Evolutionary conservation across 1,140 invertebrate genomes (phyloP).

Genomic region (Drosophila lacteicornis): DNA sequence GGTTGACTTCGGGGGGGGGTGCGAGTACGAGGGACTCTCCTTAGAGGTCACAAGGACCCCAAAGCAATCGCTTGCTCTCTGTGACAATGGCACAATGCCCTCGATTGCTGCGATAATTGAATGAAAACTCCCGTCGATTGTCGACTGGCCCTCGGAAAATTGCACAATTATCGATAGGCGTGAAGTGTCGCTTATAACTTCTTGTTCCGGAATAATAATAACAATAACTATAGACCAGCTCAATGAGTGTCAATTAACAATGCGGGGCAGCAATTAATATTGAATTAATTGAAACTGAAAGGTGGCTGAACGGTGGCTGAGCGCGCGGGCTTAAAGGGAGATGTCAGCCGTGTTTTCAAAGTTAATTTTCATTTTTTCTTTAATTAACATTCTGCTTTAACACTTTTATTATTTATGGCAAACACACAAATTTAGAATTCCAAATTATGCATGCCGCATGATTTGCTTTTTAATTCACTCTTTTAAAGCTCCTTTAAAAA

Average conservation of each 20-base stretch:
- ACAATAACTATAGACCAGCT: neutral
- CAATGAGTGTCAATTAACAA: constrained; percentile 15
- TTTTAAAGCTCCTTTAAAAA: neutral
- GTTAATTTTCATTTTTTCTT: constrained; percentile 10
- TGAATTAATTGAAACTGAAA: constrained; percentile 22
- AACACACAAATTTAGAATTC: constrained; percentile 6
- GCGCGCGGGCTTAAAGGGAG: no score
- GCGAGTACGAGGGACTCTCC: neutral
- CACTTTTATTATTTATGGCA: constrained; percentile 3
- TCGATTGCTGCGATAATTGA: constrained; percentile 41
- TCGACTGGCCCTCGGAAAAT: constrained; percentile 32
- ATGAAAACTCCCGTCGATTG: constrained; percentile 40
- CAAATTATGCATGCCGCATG: neutral
- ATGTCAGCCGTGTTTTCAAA: neutral
- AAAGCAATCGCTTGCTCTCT: constrained; percentile 8
- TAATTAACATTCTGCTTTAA: neutral
- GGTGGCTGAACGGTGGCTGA: neutral
- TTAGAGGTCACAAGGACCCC: constrained; percentile 11
- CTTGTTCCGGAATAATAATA: constrained; percentile 8
- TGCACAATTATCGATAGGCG: constrained; percentile 40
- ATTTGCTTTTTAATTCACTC: neutral
- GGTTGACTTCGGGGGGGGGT: neutral
- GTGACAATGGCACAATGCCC: constrained; percentile 34
- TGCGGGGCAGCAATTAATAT: constrained; percentile 4
- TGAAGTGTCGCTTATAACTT: constrained; percentile 9